Conservation (phyloP, 2,113 vertebrate genomes). For the Nycticryphes semicollaris region DNA sequence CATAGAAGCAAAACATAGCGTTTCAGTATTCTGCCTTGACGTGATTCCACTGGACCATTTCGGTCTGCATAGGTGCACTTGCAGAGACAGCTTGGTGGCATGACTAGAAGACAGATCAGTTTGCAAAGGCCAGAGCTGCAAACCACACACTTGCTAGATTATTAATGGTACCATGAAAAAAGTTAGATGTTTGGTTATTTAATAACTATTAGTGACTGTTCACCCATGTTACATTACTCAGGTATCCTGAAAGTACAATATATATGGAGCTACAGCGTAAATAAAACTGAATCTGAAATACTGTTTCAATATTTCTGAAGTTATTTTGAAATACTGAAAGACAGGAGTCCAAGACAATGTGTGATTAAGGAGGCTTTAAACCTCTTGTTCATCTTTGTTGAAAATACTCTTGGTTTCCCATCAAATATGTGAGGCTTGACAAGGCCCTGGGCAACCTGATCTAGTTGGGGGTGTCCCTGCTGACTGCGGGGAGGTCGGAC, state of each 20-base stretch:
- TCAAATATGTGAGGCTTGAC: not conserved
- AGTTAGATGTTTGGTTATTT: not conserved
- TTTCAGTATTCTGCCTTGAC: not conserved
- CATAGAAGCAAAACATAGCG: not conserved
- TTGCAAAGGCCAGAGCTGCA: not conserved
- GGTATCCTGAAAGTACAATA: not conserved
- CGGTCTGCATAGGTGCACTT: not conserved
- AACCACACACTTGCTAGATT: not conserved
- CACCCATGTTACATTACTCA: not conserved
- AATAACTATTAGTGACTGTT: not conserved
- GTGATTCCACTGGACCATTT: not conserved
- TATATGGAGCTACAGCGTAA: not conserved
- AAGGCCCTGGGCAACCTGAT: too few relatives aligned
- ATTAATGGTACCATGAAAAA: not conserved
- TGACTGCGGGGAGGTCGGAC: too few relatives aligned
- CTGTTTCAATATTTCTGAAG: not conserved
- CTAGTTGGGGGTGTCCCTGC: too few relatives aligned
- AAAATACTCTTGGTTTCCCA: not conserved
- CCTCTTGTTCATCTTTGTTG: not conserved
- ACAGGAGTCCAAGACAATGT: not conserved
- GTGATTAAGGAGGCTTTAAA: not conserved
- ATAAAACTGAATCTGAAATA: not conserved
- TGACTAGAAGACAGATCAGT: not conserved
- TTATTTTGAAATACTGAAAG: not conserved
- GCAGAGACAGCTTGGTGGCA: not conserved